Evolutionary conservation across 2,888 invertebrate genomes (phyloP), one percentile per base, ranked within the genome.

Genomic region (Emmelina monodactyla): DNA sequence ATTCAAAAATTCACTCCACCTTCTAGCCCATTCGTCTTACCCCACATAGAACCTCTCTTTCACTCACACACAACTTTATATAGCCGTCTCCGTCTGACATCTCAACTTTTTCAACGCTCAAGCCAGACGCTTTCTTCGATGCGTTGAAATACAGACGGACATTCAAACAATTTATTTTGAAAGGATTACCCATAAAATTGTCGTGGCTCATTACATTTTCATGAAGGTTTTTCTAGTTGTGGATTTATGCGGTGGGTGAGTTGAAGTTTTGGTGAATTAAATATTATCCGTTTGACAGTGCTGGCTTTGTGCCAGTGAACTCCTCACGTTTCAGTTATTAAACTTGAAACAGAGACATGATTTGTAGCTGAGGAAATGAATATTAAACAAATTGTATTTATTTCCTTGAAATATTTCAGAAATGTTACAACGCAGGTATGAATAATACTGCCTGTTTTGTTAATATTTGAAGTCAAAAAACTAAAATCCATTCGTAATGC

Each of bases 101-200:
- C 54, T 51, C 43, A 58, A 50, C 65, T 65, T 62, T 58, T 57
- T 56, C 56, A 45, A 49, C 53, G 53, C 59, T 55, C 55, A 56
- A 56, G 43, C 45, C 44, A 62, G 60, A 65, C 62, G 62, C 53
- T 66, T 67, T 62, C 62, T 65, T 62, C 45, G 45, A 57, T 62
- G 62, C 63, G 65, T 68, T 55, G 52, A 55, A 56, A 57, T 58
- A 54, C 55, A 59, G 51, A 54, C 57, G 57, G 58, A 66, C 62
- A 60, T 48, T 51, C 54, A 53, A 57, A 64, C 67, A 71, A 67
- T 76, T 71, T 75, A 69, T 75, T 73, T 60, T 61, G 52, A 69
- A 72, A 71, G 76, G 75, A 76, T 78, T 78, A 76, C 67, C 73
- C 62, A 72, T 78, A 78, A 79, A 25, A 78, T 75, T 76, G 71